Base-by-base conservation (phyloP, 53 echinoderm and acorn worm species). In the Pentamera pediparva region DNA sequence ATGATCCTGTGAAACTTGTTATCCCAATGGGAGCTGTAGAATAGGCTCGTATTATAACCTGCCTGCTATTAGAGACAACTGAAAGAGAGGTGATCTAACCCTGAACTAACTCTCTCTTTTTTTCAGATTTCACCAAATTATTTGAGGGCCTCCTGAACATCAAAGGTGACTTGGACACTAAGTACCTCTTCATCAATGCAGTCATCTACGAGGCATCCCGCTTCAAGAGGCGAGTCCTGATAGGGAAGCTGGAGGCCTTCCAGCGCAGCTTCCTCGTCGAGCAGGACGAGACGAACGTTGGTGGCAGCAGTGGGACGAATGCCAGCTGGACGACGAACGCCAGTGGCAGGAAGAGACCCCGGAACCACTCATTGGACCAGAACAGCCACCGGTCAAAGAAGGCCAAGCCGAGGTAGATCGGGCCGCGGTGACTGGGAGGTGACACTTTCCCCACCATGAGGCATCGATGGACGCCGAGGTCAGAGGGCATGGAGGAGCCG, bases 171-270 rank as follows among this genome's bases (percentile, higher is more conserved):
- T 56, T 81, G n/a, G 91, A 92, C 43, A 89, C 85, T 64, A 89
- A 92, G 64, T 89, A 92, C 65, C 80, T 92, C 48, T 98, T 98
- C 71, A 78, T 98, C 75, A 89, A 98, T 60, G 74, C 85, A 75
- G 87, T 98, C 69, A 98, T 98, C 65, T 77, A 80, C 37, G 98
- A 98, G 78, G 91, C 92, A 3, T 76, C 80, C 12, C 98, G 98
- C 64, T 98, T 98, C 81, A 82, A 92, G 65, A 85, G 92, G 53
- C 76, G 81, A 35, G 57, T 70, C 25, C 82, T 98, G 41, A 92
- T 98, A 56, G 56, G 83, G 55, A 75, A 87, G 78, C 85, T 98
- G 27, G 78, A 88, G 54, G 73, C 78, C 6, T 98, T 83, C 56
- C 86, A 91, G 32, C 77, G 87, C 30, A 75, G 88, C 35, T 75